Percentiles rank a stretch among this genome's conserved stretches.
Conservation (phyloP, 2,797 vertebrate species). For the Onychomys torridus region DNA sequence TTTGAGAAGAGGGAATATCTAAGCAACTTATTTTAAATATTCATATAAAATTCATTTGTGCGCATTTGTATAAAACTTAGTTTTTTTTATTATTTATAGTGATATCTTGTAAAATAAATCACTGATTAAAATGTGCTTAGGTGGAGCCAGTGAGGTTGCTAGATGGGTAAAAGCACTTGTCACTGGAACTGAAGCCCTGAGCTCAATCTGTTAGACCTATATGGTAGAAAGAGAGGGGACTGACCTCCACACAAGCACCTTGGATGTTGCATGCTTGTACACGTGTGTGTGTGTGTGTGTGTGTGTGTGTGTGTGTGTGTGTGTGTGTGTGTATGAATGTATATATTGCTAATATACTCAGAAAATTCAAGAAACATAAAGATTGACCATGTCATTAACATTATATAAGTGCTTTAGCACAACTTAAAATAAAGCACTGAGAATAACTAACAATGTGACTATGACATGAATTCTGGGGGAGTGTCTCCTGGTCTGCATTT, state of each 20-base stretch:
- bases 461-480: neutral
- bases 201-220: neutral
- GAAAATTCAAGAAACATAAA: slow-evolving; percentile 46
- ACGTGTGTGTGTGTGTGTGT: neutral
- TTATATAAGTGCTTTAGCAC: neutral
- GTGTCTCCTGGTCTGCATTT: neutral
- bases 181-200: neutral
- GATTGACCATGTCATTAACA: neutral
- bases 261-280: neutral
- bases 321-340: neutral
- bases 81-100: neutral
- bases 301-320: neutral
- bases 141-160: neutral
- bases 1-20: neutral
- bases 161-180: neutral
- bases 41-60: neutral
- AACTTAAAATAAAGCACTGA: slow-evolving; percentile 11
- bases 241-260: neutral
- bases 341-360: neutral
- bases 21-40: neutral
- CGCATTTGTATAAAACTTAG: slow-evolving; percentile 51
- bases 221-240: neutral
- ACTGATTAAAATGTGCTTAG: neutral
- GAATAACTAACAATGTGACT: slow-evolving; percentile 22
- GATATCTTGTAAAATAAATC: neutral